Base-by-base conservation (phyloP, 2,113 vertebrate genomes). In the Dipodomys stephensi region DNA sequence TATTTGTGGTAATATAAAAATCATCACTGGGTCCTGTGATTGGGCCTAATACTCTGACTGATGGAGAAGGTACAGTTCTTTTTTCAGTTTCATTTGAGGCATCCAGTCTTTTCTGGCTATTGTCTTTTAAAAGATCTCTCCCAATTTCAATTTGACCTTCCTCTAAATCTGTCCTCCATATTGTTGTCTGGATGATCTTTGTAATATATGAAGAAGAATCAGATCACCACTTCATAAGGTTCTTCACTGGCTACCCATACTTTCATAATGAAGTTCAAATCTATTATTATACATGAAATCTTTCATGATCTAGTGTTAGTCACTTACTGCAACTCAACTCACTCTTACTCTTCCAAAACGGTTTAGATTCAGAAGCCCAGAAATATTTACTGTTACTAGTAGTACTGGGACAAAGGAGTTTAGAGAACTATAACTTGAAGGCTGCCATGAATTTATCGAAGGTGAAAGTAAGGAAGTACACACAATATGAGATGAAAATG, bases 231-330 rank as follows among this genome's bases (percentile, higher is more conserved):
- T 39, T 53, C 4, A 35, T 62, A 64, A 18, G 12, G 6, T 10
- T 57, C 44, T 62, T 68, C 25, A 35, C 7, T 73, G 8, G 23
- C 22, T 80, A 16, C 69, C 67, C 12, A 12, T 62, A 16, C 76
- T 64, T 90, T 69, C 19, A 72, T 74, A 87, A 77, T 53, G 12
- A 87, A 90, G 7, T 87, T 93, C 39, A 85, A 49, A 71, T 88
- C 76, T 16, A 27, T 84, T 78, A 32, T 53, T 22, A 62, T 74
- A 20, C 85, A 32, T 74, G 49, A 90, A 20, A 67, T 3, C 13
- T 82, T 92, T 80, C n/a, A n/a, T 67, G 13, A 65, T 94, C 67
- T 91, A 30, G 8, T 64, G 80, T 88, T 20, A 46, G 18, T 76
- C 3, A 73, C 7, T 72, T 68, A 92, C 4, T 83, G 10, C 35